Evolutionary conservation across 1,140 invertebrate genomes (phyloP).

Genomic region (Pseudachorutes palmiensis): DNA sequence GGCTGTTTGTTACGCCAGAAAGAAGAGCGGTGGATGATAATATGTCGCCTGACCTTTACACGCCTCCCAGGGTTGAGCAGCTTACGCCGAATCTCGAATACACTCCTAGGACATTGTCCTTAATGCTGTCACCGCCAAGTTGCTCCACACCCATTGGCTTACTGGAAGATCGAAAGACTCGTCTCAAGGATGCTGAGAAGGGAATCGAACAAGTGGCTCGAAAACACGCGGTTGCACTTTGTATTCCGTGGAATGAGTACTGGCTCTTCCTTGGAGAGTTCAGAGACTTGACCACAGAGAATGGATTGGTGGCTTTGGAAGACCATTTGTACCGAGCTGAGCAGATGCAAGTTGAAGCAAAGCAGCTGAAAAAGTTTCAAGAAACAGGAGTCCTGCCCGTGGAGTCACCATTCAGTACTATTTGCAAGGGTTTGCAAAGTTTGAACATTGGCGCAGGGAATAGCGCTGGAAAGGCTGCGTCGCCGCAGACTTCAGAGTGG

Average conservation of each 20-base stretch:
- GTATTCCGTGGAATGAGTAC: conserved; percentile 18
- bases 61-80: no score
- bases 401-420: not conserved
- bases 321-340: not conserved
- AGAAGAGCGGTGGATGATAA: no score
- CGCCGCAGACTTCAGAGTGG: no score
- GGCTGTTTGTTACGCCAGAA: no score
- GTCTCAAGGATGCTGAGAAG: conserved; percentile 17
- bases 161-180: not conserved
- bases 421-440: not conserved
- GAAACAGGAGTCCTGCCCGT: no score
- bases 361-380: no score
- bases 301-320: conserved; percentile 14
- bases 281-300: conserved; percentile 12
- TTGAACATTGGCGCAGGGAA: conserved; percentile 4
- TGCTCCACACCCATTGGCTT: not conserved
- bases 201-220: conserved; percentile 18
- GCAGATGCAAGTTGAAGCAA: not conserved
- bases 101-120: not conserved
- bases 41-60: no score
- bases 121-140: not conserved
- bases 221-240: not conserved
- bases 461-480: no score
- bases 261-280: conserved; percentile 20
- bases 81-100: not conserved